Evolutionary conservation across 1,140 invertebrate genomes (phyloP), one percentile per base, ranked within the genome.

Genomic region (Pollicipes pollicipes): DNA sequence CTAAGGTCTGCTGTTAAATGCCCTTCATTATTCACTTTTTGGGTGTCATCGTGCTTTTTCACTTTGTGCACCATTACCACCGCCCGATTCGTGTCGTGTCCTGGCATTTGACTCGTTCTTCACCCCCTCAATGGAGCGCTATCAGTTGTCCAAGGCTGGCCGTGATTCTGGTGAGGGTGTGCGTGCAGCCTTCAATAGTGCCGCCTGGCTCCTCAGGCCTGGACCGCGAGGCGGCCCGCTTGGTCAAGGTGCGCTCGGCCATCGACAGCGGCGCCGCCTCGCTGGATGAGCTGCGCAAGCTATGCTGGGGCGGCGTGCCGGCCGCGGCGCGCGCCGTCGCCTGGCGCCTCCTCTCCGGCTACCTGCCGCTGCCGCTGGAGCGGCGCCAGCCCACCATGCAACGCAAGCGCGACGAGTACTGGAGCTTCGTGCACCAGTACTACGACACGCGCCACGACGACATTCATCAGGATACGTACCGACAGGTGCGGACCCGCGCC

Each of bases 301-400:
- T 96, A 0, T 95, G 93, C 76, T 98, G 95, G 94, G 95, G 93
- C 72, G 96, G 96, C 8, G 88, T 98, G 74, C 94, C 95, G 64
- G 85, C 88, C 27, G 88, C 88, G 82, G 88, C 95, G 69, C 84
- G 88, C 73, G 86, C 86, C 4, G 83, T 86, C 64, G 84, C 86
- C 6, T 91, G 89, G 89, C 85, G 88, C 80, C 79, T 90, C 73
- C 81, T 91, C 72, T 87, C 87, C 72, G 88, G 95, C 74, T 98
- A 98, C 83, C 81, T 98, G 63, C 95, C 97, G 28, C 70, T 71
- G 31, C 70, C 70, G 32, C 31, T 30, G 1, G 72, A 72, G 28
- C 69, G 73, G 1, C 66, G 72, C 37, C 69, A 74, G 27, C 70
- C 72, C 27, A 72, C 74, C 1, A 27, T 98, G 66, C 86, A 94